A percentile compares a stretch with the other conserved stretches of the same genome.
Evolutionary conservation across 2,113 vertebrate genomes (phyloP).

Genomic region (Cyanoliseus patagonus): DNA sequence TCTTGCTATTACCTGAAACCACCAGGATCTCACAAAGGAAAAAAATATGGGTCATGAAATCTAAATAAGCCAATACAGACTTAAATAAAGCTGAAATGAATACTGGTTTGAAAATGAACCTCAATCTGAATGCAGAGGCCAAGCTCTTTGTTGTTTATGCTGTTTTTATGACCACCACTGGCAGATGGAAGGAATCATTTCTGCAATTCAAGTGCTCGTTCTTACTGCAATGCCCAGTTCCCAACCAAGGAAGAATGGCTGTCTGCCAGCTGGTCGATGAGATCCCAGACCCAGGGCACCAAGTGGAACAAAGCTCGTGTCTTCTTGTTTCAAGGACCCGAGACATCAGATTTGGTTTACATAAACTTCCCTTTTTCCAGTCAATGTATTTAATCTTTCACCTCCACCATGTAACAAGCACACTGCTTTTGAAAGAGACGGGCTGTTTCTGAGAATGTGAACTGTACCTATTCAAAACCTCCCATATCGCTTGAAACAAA

Average conservation of each 20-base stretch:
- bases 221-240: not conserved
- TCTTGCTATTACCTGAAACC: not conserved
- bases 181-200: not conserved
- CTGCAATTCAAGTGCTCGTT: not conserved
- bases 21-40: not conserved
- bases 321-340: not conserved
- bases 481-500: not conserved
- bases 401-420: not conserved
- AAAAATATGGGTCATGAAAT: not conserved
- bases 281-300: not conserved
- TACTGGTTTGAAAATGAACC: not conserved
- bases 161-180: not conserved
- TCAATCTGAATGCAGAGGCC: not conserved
- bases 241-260: not conserved
- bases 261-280: not conserved
- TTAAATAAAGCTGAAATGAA: constrained; percentile 32
- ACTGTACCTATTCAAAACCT: not conserved
- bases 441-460: not conserved
- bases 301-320: not conserved
- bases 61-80: constrained; percentile 13
- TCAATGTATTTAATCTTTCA: not conserved
- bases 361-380: too few species aligned
- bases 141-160: not conserved
- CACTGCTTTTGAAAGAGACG: not conserved
- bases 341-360: not conserved